A percentile compares a stretch with the other conserved stretches of the same genome.
These are phyloP conservation scores for Hymenochirus boettgeri DNA, from an alignment of 2,113 vertebrate species.

Conservation along the genomic window DNA sequence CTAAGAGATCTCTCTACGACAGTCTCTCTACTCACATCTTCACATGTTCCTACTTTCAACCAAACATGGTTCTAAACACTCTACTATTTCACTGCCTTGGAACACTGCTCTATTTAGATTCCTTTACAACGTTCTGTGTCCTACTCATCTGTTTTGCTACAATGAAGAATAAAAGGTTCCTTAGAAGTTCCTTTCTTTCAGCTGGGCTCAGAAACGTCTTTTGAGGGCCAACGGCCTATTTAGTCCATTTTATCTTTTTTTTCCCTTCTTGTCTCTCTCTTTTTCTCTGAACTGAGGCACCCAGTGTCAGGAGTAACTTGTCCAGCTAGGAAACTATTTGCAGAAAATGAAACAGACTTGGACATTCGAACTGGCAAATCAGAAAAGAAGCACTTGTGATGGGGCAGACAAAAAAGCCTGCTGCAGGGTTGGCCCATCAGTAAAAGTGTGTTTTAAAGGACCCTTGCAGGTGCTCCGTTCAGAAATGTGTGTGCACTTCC, in stretches of 20 bases:
- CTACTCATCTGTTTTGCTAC: neutral
- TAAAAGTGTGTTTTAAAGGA: constrained; percentile 52
- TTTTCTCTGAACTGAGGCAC: constrained; percentile 36
- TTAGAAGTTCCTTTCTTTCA: neutral
- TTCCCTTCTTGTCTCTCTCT: constrained; percentile 11
- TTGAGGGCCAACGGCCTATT: constrained; percentile 33
- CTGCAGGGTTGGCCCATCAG: constrained; percentile 63
- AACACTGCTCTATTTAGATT: no score
- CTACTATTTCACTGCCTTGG: no score
- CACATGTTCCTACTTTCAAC: no score
- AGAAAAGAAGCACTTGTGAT: constrained; percentile 61
- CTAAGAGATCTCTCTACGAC: no score
- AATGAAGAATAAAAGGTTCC: neutral
- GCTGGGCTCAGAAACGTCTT: neutral
- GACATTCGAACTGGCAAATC: constrained; percentile 55
- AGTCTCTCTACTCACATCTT: no score
- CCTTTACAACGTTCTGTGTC: neutral
- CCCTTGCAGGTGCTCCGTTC: constrained; percentile 62
- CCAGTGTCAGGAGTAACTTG: constrained; percentile 50
- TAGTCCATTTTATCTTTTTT: neutral
- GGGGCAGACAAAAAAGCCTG: constrained; percentile 37
- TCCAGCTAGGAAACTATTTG: constrained; percentile 48
- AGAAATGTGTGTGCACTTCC: constrained; percentile 61
- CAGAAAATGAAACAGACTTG: constrained; percentile 52
- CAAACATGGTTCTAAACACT: no score